Conservation (phyloP, 2,888 invertebrate genomes). For the Julus scandinavius region DNA sequence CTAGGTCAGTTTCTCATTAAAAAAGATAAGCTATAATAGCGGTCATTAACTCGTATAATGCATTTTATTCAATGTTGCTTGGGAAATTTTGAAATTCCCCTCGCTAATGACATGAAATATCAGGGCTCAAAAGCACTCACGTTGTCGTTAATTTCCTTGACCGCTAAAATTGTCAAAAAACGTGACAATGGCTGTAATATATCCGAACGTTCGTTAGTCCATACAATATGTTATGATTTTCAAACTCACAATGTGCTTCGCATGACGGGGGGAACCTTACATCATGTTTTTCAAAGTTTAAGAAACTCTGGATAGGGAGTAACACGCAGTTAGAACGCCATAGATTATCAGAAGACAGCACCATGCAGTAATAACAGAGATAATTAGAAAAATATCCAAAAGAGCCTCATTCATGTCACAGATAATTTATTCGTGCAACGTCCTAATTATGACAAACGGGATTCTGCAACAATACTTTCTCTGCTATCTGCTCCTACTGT, state of each 20-base stretch:
- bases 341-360: background rate
- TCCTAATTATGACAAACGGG: conserved; percentile 34
- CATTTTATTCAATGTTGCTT: background rate
- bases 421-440: conserved; percentile 39
- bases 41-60: background rate
- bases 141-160: background rate
- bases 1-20: background rate
- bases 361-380: background rate
- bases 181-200: background rate
- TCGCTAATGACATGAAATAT: background rate
- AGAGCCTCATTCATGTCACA: conserved; percentile 19
- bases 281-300: background rate
- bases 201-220: background rate
- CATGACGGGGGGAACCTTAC: background rate
- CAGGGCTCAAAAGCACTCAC: background rate
- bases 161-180: background rate
- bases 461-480: conserved; percentile 24
- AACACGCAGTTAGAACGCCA: background rate
- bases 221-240: background rate
- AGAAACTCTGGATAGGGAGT: background rate
- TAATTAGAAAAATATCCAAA: background rate
- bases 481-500: background rate
- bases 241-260: background rate
- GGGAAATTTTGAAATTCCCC: background rate
- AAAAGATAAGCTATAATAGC: conserved; percentile 1